Evolutionary conservation across 2,888 invertebrate genomes (phyloP), one percentile per base, ranked within the genome.

Genomic region (Drosophila nigricruria): DNA sequence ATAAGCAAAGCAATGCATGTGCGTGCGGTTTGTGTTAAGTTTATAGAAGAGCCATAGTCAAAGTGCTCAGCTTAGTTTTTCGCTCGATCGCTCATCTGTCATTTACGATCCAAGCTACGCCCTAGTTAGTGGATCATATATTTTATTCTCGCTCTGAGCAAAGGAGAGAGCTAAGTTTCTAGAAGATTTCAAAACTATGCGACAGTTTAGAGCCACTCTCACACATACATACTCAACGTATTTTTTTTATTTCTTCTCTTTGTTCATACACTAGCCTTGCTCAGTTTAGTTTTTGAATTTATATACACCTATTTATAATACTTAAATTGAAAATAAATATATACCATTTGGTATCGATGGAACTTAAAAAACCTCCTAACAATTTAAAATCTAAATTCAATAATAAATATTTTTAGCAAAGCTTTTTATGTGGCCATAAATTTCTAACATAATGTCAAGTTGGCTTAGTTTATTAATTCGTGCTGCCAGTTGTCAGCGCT

Each of bases 401-500:
- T 30, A 56, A 14, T 42, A 20, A 32, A 42, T 54, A 42, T n/a
- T 30, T 30, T 56, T 18, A 16, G 14, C 38, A 8, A 18, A 38
- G 14, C 32, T 34, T 34, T 43, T 34, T 32, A 18, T 18, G 30
- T 34, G 5, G 3, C n/a, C 30, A 58, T 40, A 54, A 62, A 70
- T 70, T 64, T 59, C 10, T 6, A 16, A 23, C 18, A 16, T 50
- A 56, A 40, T 34, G 42, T 25, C 25, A 38, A 34, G 5, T 14
- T 49, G 49, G 25, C 43, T 34, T 18, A 43, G 43, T 56, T 45
- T 61, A 43, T 62, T 27, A 56, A 43, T n/a, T 42, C 30, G 20
- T 34, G 16, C 36, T 52, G 58, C 47, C 16, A 10, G 10, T 62
- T 70, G 52, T 70, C 72, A 53, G 30, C 43, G n/a, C 59, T n/a